Base-by-base conservation (phyloP, 1,140 invertebrate genomes). In the Ips typographus region DNA sequence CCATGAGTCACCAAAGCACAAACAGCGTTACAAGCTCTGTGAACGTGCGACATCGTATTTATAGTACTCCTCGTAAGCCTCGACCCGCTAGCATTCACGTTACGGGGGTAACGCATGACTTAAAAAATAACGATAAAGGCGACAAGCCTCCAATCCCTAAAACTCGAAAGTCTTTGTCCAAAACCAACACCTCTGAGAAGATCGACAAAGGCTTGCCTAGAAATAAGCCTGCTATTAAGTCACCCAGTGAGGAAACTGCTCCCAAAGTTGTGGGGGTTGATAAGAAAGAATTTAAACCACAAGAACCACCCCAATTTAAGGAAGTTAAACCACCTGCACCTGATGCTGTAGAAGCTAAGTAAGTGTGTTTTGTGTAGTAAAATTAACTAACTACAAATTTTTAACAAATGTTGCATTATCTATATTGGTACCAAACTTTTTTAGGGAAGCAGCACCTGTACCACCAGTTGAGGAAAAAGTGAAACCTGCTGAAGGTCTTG, bases 41-140 rank as follows among this genome's bases (percentile, higher is more conserved):
- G 49, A 80, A 83, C 80, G 77, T 84, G 82, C 77, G 85, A 81
- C 83, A 85, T 73, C 83, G 88, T 73, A 82, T 86, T 55, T 79
- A 83, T 41, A 83, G 86, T 60, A 84, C 86, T 65, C 86, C 88
- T 65, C 82, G 89, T 72, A 85, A 87, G 77, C 90, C 89, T 56
- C 84, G 92, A 66, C 92, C 93, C 72, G 88, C 90, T 75, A 94
- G 91, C 82, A 94, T 94, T 77, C 92, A 92, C 73, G 72, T 80
- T 76, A 93, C 92, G 70, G 91, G 90, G 68, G 87, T 93, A 79
- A 88, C 90, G 36, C 64, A 72, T 49, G 74, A 78, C 6, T n/a
- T 68, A 1, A 72, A 56, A 60, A 67, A 71, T 44, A 71, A 49
- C 58, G 72, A 61, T 22, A 61, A 41, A 44, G 61, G 55, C 6